phyloP scores from a whole-genome alignment of 2,888 invertebrate species.

The Tridacna crocea region DNA sequence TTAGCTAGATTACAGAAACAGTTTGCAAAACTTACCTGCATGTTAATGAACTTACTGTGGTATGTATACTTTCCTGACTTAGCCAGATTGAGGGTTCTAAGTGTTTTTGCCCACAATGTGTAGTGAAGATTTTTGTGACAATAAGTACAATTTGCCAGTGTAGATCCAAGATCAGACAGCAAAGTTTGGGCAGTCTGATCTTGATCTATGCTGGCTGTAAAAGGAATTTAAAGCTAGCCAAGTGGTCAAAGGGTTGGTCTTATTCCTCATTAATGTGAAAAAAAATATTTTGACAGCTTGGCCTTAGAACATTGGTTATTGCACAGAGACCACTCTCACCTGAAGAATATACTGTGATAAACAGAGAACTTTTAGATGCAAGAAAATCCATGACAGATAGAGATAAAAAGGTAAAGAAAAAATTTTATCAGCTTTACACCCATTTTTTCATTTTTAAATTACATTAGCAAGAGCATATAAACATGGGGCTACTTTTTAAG shows the following conservation, averaged over 20 bases:
- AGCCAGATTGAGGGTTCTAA: not conserved
- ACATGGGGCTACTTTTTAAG: too few species aligned
- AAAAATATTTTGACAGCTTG: slow-evolving; percentile 83
- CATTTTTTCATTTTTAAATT: too few species aligned
- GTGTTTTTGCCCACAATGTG: too few species aligned
- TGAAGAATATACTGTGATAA: slow-evolving; percentile 88
- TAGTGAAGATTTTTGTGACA: too few species aligned
- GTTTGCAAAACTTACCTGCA: slow-evolving; percentile 82
- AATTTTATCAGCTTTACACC: too few species aligned
- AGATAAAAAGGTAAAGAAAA: slow-evolving; percentile 82
- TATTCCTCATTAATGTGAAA: too few species aligned
- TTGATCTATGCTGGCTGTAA: not conserved
- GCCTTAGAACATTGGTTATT: slow-evolving; percentile 93
- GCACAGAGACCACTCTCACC: slow-evolving; percentile 85
- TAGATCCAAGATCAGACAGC: too few species aligned
- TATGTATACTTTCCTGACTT: slow-evolving; percentile 74
- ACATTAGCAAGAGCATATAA: too few species aligned
- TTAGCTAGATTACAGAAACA: slow-evolving; percentile 85
- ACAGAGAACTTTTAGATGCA: slow-evolving; percentile 84
- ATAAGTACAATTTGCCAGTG: too few species aligned
- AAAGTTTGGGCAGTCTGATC: not conserved
- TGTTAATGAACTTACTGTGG: slow-evolving; percentile 87
- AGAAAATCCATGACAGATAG: slow-evolving; percentile 85
- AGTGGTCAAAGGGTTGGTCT: too few species aligned
- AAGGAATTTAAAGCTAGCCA: too few species aligned